Percentiles rank a stretch among this genome's conserved stretches.
Conservation (phyloP, 2,888 invertebrate genomes). For the Arrhopalites spinosus region DNA sequence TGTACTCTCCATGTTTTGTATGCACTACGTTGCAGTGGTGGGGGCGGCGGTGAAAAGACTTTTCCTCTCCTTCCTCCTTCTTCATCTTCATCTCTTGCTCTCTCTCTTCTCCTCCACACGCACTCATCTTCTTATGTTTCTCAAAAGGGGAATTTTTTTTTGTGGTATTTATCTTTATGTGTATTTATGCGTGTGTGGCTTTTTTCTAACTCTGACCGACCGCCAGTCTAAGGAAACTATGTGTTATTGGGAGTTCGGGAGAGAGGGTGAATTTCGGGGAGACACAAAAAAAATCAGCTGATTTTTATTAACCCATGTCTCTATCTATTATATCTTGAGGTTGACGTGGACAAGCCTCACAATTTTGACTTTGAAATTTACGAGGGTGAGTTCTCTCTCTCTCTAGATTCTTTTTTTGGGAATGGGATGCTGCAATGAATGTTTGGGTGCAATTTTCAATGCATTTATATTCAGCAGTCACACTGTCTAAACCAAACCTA, state of each 20-base stretch:
- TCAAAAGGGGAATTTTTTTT: background rate
- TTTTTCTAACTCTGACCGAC: background rate
- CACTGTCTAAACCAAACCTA: too few relatives aligned
- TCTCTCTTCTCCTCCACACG: background rate
- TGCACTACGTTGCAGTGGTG: background rate
- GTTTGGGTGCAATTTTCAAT: background rate
- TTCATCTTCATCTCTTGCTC: background rate
- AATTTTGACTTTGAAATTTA: background rate
- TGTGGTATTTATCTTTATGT: background rate
- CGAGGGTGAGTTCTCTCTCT: background rate
- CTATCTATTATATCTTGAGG: background rate
- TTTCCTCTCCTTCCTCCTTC: constrained; percentile 17
- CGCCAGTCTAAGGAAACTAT: too few relatives aligned
- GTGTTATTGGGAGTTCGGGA: background rate
- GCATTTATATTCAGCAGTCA: too few relatives aligned
- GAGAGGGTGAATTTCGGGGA: background rate
- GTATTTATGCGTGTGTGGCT: background rate
- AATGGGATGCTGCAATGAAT: too few relatives aligned
- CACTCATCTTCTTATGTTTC: background rate
- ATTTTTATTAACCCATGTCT: constrained; percentile 12
- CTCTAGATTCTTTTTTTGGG: background rate
- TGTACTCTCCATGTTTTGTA: background rate
- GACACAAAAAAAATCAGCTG: constrained; percentile 6
- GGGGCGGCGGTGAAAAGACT: constrained; percentile 19
- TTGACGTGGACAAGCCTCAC: too few relatives aligned